Base-by-base conservation (phyloP, 2,888 invertebrate species). In the Xanthorhoe designata region DNA sequence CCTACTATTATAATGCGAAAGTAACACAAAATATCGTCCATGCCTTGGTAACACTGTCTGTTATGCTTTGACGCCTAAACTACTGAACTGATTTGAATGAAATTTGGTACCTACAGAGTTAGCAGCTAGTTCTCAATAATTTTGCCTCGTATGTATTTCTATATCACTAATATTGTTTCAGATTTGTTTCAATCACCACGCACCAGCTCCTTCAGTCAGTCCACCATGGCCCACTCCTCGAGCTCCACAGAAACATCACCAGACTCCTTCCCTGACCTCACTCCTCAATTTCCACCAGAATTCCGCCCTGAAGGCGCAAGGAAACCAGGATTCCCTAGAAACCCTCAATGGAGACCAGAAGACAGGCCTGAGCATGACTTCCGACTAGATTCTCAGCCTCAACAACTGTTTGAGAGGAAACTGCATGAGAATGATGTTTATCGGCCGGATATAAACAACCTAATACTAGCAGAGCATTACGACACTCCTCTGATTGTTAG, bases 191-290 rank as follows among this genome's bases (percentile, higher is more conserved):
- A 71, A 57, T 66, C 78, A 7, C 73, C 77, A 55, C 62, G 50
- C 2, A 60, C 51, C 0, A 32, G 51, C 45, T 64, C 56, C 0
- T 79, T 80, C 55, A 76, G 65, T 29, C 83, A 80, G 19, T 78
- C 83, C 0, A 72, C 78, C 17, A 71, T 79, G 1, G 84, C 82
- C 32, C 83, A 78, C 13, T 92, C 90, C 0, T 91, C 91, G 8
- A 91, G 91, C 62, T 92, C 92, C 0, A 78, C 90, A 0, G 91
- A 92, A 0, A 83, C 81, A 1, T 91, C 92, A n/a, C 90, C 92
- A 0, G 92, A 90, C n/a, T 81, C 84, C 0, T 90, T 84, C 58
- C 83, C 83, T 0, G 88, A 88, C 42, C 66, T 83, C 19, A 61
- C 63, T 13, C 50, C 38, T 74, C 65, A n/a, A 64, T 72, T 7